Conservation (phyloP, 1,140 invertebrate genomes). For the Penaeus indicus region DNA sequence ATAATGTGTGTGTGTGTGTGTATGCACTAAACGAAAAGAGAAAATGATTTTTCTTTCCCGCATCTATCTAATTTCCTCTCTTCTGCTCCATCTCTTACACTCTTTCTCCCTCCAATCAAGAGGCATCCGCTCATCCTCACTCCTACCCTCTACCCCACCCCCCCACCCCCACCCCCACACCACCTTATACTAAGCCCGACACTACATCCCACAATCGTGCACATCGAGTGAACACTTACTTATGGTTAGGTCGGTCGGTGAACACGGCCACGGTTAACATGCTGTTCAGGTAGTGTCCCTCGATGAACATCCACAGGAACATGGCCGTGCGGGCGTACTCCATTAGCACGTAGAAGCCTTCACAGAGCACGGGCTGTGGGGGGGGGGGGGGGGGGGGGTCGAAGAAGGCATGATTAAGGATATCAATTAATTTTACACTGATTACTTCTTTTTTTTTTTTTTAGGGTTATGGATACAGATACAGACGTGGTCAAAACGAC, state of each 20-base stretch:
- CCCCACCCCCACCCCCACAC: not conserved
- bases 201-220: not conserved
- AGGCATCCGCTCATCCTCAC: not conserved
- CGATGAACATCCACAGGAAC: slow-evolving; percentile 97
- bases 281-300: slow-evolving; percentile 89
- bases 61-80: not conserved
- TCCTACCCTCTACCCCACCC: not conserved
- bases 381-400: not conserved
- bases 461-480: no score
- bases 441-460: no score
- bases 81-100: not conserved
- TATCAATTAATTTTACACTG: no score
- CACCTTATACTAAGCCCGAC: not conserved
- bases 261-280: slow-evolving; percentile 79
- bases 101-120: not conserved
- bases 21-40: no score
- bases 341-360: slow-evolving; percentile 82
- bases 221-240: slow-evolving; percentile 70
- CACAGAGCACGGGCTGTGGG: slow-evolving; percentile 77
- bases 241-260: slow-evolving; percentile 71
- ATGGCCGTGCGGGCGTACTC: slow-evolving; percentile 90
- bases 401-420: no score
- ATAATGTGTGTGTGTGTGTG: no score
- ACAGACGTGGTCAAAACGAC: no score
- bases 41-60: no score